Evolutionary conservation across 2,888 invertebrate species (phyloP).

Genomic region (Pheosia gnoma): DNA sequence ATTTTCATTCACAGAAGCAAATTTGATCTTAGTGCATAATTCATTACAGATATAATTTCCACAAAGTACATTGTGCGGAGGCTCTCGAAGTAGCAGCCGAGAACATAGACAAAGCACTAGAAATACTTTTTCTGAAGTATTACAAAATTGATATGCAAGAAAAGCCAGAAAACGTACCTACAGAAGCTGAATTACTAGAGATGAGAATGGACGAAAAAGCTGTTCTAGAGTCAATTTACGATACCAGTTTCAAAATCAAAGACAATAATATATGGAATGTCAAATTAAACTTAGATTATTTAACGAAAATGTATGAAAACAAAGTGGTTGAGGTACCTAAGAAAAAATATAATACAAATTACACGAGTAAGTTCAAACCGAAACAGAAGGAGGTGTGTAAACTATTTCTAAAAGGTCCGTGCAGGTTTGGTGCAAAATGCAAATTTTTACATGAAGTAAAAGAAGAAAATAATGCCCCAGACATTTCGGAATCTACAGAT

Average conservation of each 20-base stretch:
- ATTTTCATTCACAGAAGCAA: neutral
- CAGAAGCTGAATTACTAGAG: constrained; percentile 83
- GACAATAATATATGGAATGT: constrained; percentile 90
- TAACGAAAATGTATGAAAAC: constrained; percentile 82
- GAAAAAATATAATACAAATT: constrained; percentile 67
- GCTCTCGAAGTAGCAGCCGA: constrained; percentile 87
- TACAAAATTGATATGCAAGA: constrained; percentile 77
- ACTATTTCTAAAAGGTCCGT: constrained; percentile 86
- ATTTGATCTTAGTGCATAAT: constrained; percentile 2
- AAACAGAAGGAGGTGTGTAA: constrained; percentile 86
- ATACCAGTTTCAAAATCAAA: constrained; percentile 86
- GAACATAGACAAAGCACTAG: constrained; percentile 88
- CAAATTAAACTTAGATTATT: constrained; percentile 86
- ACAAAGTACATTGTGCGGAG: constrained; percentile 89
- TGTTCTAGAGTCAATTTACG: constrained; percentile 91
- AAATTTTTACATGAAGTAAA: constrained; percentile 88
- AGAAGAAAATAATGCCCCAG: constrained; percentile 49
- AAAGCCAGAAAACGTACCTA: constrained; percentile 69
- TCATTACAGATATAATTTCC: constrained; percentile 88
- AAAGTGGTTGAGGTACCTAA: constrained; percentile 76
- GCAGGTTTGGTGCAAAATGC: constrained; percentile 90
- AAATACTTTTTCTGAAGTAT: constrained; percentile 89
- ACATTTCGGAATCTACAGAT: constrained; percentile 51
- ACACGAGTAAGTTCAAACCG: constrained; percentile 66
- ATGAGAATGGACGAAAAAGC: constrained; percentile 89